Conservation (phyloP, 2,797 vertebrate species). For the Notolabrus celidotus region DNA sequence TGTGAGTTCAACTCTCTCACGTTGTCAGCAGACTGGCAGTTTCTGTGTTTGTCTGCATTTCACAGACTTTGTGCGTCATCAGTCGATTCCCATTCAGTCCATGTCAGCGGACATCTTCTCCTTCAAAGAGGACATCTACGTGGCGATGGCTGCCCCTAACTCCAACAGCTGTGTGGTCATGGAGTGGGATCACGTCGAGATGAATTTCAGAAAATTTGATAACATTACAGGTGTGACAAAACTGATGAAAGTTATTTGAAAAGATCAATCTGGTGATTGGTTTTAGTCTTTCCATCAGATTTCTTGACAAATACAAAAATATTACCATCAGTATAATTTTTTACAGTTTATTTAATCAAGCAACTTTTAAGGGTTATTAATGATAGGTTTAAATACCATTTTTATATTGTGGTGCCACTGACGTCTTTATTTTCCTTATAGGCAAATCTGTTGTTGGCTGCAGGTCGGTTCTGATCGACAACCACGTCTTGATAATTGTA, state of each 20-base stretch:
- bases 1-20: constrained; percentile 7
- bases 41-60: constrained; percentile 41
- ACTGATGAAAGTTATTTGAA: neutral
- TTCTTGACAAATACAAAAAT: too few relatives aligned
- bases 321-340: too few relatives aligned
- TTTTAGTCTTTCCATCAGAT: too few relatives aligned
- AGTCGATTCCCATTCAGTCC: constrained; percentile 94
- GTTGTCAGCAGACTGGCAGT: constrained; percentile 23
- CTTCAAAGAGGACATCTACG: constrained; percentile 95
- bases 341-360: too few relatives aligned
- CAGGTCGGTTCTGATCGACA: constrained; percentile 92
- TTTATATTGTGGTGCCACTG: neutral
- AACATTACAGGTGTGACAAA: constrained; percentile 93
- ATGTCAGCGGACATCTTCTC: constrained; percentile 96
- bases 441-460: constrained; percentile 97
- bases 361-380: too few relatives aligned
- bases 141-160: constrained; percentile 94
- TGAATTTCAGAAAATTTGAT: constrained; percentile 97
- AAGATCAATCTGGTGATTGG: too few relatives aligned
- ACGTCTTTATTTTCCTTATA: constrained; percentile 65
- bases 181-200: constrained; percentile 99
- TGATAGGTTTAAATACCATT: neutral
- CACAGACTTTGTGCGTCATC: constrained; percentile 95
- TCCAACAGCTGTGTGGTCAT: constrained; percentile 97
- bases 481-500: constrained; percentile 94